Evolutionary conservation across 2,797 vertebrate genomes (phyloP).

Genomic region (Adrianichthys oophorus): DNA sequence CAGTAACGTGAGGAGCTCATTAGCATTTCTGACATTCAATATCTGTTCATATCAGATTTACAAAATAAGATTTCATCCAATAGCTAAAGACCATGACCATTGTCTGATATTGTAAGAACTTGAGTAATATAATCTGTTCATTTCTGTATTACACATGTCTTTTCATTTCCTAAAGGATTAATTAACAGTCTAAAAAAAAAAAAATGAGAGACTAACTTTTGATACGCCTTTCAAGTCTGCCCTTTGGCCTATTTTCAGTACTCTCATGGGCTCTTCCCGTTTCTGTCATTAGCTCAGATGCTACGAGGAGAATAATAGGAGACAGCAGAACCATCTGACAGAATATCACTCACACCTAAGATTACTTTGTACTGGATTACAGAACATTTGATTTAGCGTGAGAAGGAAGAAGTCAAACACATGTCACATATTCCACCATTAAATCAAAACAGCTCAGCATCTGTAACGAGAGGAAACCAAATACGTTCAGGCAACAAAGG

Average conservation of each 20-base stretch:
- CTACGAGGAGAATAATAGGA: slow-evolving; percentile 20
- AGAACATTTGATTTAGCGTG: slow-evolving; percentile 9
- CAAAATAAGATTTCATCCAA: slow-evolving; percentile 35
- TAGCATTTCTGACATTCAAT: slow-evolving; percentile 36
- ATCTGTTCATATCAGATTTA: slow-evolving; percentile 43
- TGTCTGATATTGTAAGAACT: slow-evolving; percentile 17
- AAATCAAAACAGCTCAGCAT: slow-evolving; percentile 13
- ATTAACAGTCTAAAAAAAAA: slow-evolving; percentile 44
- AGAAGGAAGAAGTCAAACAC: slow-evolving; percentile 6
- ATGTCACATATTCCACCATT: slow-evolving; percentile 6
- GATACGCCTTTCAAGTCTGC: slow-evolving; percentile 42
- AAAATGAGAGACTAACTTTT: slow-evolving; percentile 42
- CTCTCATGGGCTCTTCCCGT: slow-evolving; percentile 28
- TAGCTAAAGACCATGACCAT: slow-evolving; percentile 43
- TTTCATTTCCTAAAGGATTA: slow-evolving; percentile 54
- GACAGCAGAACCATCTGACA: slow-evolving; percentile 10
- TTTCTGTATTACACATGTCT: slow-evolving; percentile 51
- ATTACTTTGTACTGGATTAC: slow-evolving; percentile 4
- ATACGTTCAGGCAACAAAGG: slow-evolving; percentile 22
- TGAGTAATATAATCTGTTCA: slow-evolving; percentile 47
- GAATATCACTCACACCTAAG: not conserved
- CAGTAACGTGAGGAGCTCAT: slow-evolving; percentile 40
- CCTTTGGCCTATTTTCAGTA: slow-evolving; percentile 43
- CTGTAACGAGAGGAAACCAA: slow-evolving; percentile 8
- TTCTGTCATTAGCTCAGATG: slow-evolving; percentile 22